Conservation (phyloP, 2,888 invertebrate species). For the Drosophila aldrichi region DNA sequence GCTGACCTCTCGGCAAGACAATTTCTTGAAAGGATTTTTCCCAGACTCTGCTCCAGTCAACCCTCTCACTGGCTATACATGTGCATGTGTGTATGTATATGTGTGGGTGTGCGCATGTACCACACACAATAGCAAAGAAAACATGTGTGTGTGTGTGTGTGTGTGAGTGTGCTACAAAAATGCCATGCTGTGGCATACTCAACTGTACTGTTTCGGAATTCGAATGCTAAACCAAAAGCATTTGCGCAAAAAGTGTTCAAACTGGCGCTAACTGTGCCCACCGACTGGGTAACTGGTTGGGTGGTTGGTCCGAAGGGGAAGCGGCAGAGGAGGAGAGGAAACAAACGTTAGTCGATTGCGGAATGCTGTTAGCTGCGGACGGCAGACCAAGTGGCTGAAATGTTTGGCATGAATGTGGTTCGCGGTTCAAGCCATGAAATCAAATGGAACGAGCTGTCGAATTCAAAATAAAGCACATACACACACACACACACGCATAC, state of each 20-base stretch:
- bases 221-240: conserved; percentile 74
- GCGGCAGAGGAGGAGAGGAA: conserved; percentile 1
- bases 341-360: conserved; percentile 40
- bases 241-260: conserved; percentile 75
- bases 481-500: conserved; percentile 22
- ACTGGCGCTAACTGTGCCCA: conserved; percentile 50
- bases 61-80: conserved; percentile 3
- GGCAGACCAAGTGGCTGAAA: conserved; percentile 55
- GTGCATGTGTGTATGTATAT: conserved; percentile 3
- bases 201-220: conserved; percentile 77
- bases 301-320: background rate
- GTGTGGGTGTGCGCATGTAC: conserved; percentile 64
- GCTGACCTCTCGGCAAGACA: conserved; percentile 47
- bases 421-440: conserved; percentile 51
- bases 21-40: conserved; percentile 20
- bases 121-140: conserved; percentile 48
- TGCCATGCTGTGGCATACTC: conserved; percentile 75
- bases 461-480: conserved; percentile 48
- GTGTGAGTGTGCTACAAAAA: conserved; percentile 58
- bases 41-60: conserved; percentile 2
- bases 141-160: conserved; percentile 34
- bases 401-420: conserved; percentile 50
- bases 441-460: conserved; percentile 73
- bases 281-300: conserved; percentile 5
- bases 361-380: conserved; percentile 37